Conservation (phyloP, 2,888 invertebrate genomes). For the Malthinus flaveolus region DNA sequence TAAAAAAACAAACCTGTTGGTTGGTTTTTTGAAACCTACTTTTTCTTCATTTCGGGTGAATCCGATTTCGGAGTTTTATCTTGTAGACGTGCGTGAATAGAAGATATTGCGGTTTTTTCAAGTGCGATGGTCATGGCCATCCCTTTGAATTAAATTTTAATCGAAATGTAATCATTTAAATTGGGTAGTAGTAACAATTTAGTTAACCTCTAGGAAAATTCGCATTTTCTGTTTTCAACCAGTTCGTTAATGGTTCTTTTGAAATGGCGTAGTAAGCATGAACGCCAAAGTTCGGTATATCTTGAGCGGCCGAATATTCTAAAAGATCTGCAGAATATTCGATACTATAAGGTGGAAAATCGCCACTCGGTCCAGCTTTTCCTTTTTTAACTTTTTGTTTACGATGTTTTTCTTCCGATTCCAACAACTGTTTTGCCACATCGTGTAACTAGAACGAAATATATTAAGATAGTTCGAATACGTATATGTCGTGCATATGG, state of each 20-base stretch:
- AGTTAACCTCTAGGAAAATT: constrained; percentile 45
- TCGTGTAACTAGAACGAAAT: constrained; percentile 39
- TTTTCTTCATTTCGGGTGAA: too few relatives aligned
- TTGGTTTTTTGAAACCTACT: too few relatives aligned
- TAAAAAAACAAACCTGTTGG: too few relatives aligned
- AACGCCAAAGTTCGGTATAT: constrained; percentile 57
- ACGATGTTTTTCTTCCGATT: constrained; percentile 41
- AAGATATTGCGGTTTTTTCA: constrained; percentile 1
- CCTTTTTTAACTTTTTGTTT: constrained; percentile 33
- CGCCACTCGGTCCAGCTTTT: constrained; percentile 40
- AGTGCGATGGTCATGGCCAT: constrained; percentile 5
- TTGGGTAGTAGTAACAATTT: neutral
- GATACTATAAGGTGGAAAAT: constrained; percentile 46
- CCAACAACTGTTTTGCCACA: constrained; percentile 47
- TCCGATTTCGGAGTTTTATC: too few relatives aligned
- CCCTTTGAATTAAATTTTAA: neutral
- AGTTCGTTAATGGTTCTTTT: constrained; percentile 52
- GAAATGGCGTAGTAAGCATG: constrained; percentile 59
- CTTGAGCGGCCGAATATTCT: constrained; percentile 56
- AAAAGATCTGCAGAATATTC: constrained; percentile 53
- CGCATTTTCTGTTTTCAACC: constrained; percentile 49
- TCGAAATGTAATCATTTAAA: neutral
- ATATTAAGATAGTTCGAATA: neutral
- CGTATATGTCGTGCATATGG: too few relatives aligned
- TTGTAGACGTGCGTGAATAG: too few relatives aligned